These are phyloP conservation scores for Acronicta alni DNA, from an alignment of 2,888 invertebrate genomes.

Conservation along the genomic window DNA sequence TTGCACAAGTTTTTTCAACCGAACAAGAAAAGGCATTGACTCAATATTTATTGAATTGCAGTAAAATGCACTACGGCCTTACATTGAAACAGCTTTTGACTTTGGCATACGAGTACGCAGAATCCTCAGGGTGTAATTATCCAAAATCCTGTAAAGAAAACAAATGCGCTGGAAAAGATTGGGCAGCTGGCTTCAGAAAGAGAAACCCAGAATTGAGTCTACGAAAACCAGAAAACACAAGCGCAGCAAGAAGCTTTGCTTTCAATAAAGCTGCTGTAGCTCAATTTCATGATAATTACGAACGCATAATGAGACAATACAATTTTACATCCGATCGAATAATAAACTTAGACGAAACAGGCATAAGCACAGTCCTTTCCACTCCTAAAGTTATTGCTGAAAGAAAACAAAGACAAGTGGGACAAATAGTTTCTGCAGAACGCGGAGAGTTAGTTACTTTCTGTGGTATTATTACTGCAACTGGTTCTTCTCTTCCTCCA, in stretches of 20 bases:
- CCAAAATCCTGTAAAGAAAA: conserved; percentile 38
- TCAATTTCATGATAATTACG: conserved; percentile 34
- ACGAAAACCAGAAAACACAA: conserved; percentile 54
- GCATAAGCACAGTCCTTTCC: no score
- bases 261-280: conserved; percentile 46
- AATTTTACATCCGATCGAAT: conserved; percentile 33
- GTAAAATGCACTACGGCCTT: conserved; percentile 30
- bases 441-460: no score
- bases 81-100: conserved; percentile 41
- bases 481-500: no score
- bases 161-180: conserved; percentile 49
- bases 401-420: no score
- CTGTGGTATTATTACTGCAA: no score
- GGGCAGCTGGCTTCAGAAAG: conserved; percentile 47
- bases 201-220: conserved; percentile 49
- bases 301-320: conserved; percentile 33
- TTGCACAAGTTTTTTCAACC: conserved; percentile 42
- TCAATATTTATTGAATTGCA: conserved; percentile 46
- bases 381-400: no score
- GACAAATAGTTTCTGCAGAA: no score
- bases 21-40: conserved; percentile 44
- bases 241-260: conserved; percentile 53
- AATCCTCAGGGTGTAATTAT: conserved; percentile 36
- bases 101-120: conserved; percentile 52
- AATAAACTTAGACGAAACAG: no score